Conservation (phyloP, 2,797 vertebrate species). For the Ptychobarbus kaznakovi region DNA sequence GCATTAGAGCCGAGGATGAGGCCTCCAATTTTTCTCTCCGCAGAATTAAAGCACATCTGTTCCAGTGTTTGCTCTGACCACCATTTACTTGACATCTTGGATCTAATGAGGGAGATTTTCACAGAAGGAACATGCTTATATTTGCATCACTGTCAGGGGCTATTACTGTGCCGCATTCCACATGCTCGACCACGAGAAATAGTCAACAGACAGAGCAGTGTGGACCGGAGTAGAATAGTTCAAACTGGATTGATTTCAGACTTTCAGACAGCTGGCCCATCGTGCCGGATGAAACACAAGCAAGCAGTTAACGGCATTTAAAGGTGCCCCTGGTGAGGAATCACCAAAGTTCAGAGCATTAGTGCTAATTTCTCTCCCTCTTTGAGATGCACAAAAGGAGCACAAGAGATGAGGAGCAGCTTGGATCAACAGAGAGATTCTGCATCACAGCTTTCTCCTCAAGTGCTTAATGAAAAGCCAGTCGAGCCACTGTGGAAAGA, state of each 20-base stretch:
- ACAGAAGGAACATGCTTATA: constrained; percentile 43
- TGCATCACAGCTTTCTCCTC: constrained; percentile 42
- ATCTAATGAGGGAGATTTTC: constrained; percentile 50
- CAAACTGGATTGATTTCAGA: constrained; percentile 17
- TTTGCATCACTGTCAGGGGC: constrained; percentile 44
- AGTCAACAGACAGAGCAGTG: constrained; percentile 7
- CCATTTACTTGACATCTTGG: constrained; percentile 41
- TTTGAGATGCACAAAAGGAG: constrained; percentile 37
- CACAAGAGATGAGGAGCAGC: constrained; percentile 40
- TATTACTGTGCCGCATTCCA: constrained; percentile 30
- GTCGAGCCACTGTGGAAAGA: constrained; percentile 41
- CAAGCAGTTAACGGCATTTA: constrained; percentile 12
- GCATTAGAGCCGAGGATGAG: constrained; percentile 39
- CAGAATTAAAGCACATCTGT: constrained; percentile 54
- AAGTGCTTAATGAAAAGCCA: constrained; percentile 48
- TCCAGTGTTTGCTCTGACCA: constrained; percentile 43
- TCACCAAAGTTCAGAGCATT: constrained; percentile 45
- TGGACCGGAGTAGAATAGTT: constrained; percentile 7
- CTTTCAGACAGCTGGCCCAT: constrained; percentile 25
- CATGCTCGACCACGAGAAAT: constrained; percentile 21
- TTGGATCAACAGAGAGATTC: constrained; percentile 51
- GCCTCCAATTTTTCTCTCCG: constrained; percentile 24
- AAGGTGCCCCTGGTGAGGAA: constrained; percentile 23
- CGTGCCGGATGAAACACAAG: constrained; percentile 23
- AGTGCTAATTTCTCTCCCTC: constrained; percentile 25